Percentiles rank a stretch among this genome's conserved stretches.
Conservation (phyloP, 1,140 invertebrate genomes). For the Aplysia californica region DNA sequence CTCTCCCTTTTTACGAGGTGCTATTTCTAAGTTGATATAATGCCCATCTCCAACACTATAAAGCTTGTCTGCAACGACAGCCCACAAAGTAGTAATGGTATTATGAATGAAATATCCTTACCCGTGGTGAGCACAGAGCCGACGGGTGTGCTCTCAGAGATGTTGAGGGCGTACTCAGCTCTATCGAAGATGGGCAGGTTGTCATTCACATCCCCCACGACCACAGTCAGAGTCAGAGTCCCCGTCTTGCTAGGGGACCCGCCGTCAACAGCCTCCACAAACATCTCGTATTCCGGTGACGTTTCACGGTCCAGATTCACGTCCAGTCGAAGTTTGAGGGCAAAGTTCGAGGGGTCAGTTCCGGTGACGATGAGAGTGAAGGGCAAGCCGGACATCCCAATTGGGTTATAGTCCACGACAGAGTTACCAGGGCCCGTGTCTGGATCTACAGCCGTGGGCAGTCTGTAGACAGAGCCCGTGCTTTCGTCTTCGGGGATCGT, state of each 20-base stretch:
- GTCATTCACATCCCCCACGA: slow-evolving; percentile 85
- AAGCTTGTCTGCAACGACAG: too few relatives aligned
- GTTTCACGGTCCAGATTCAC: slow-evolving; percentile 83
- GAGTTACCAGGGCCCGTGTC: slow-evolving; percentile 50
- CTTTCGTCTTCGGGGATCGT: slow-evolving; percentile 43
- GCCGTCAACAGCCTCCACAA: slow-evolving; percentile 88
- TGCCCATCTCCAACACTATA: too few relatives aligned
- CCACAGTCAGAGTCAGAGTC: slow-evolving; percentile 47
- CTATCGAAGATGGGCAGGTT: slow-evolving; percentile 79
- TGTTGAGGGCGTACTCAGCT: slow-evolving; percentile 41
- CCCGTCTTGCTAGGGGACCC: slow-evolving; percentile 80
- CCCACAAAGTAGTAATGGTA: too few relatives aligned
- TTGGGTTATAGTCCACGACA: slow-evolving; percentile 41
- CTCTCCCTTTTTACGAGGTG: too few relatives aligned
- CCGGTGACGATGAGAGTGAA: slow-evolving; percentile 44
- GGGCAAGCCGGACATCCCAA: slow-evolving; percentile 27
- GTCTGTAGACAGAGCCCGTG: slow-evolving; percentile 32
- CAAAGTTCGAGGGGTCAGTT: not conserved
- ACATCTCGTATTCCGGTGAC: slow-evolving; percentile 87
- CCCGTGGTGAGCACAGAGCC: slow-evolving; percentile 73
- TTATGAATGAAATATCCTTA: too few relatives aligned
- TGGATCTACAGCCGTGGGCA: slow-evolving; percentile 45
- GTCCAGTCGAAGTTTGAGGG: slow-evolving; percentile 43
- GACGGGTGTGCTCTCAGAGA: slow-evolving; percentile 45
- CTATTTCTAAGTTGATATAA: too few relatives aligned